These are phyloP conservation scores for Euproctis similis DNA, from an alignment of 2,888 invertebrate species.

Conservation along the genomic window DNA sequence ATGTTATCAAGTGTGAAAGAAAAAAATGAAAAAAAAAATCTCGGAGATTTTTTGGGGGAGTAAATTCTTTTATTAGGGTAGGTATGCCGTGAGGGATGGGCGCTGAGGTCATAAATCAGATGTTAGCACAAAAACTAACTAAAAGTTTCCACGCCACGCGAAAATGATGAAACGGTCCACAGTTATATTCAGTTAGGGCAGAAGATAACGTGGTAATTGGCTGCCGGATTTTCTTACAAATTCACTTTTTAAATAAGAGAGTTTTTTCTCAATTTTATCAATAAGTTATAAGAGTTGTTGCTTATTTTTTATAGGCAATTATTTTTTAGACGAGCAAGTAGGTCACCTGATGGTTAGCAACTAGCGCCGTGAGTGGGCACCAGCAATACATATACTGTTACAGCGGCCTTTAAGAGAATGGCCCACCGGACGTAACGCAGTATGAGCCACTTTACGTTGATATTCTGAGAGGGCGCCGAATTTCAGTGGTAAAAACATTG, in stretches of 20 bases:
- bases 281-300: no score
- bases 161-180: conserved; percentile 63
- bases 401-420: no score
- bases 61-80: conserved; percentile 60
- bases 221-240: conserved; percentile 24
- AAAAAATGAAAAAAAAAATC: conserved; percentile 50
- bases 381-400: no score
- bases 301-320: no score
- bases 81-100: conserved; percentile 42
- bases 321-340: no score
- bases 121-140: conserved; percentile 65
- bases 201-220: conserved; percentile 63
- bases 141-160: conserved; percentile 58
- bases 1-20: conserved; percentile 34
- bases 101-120: conserved; percentile 60
- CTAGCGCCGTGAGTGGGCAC: no score
- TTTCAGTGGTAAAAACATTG: no score
- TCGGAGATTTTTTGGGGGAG: conserved; percentile 43
- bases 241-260: conserved; percentile 7
- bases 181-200: conserved; percentile 66
- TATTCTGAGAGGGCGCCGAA: no score
- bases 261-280: no score
- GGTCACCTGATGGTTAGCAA: no score
- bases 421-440: no score
- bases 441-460: no score